These are phyloP conservation scores for Brachyhypopomus gauderio DNA, from an alignment of 2,113 vertebrate species.

Conservation along the genomic window DNA sequence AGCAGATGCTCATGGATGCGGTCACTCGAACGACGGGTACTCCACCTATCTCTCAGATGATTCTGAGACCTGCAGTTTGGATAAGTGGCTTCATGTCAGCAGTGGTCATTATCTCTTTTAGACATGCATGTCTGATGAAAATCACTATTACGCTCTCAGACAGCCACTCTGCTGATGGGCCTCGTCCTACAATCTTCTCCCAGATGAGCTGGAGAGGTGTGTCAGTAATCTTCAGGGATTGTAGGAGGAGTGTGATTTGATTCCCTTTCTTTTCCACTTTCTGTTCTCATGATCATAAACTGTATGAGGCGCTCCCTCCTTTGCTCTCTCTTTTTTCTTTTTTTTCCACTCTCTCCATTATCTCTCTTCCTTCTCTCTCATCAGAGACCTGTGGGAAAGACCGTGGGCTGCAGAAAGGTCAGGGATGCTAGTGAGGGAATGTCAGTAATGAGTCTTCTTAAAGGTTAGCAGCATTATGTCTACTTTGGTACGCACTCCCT, in stretches of 20 bases:
- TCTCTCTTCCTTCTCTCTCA: constrained; percentile 36
- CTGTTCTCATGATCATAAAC: neutral
- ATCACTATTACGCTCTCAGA: neutral
- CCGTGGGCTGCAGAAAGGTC: constrained; percentile 59
- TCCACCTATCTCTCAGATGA: too few species aligned
- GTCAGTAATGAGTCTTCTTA: constrained; percentile 57
- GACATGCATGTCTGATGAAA: constrained; percentile 14
- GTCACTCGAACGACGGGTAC: too few species aligned
- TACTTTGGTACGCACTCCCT: neutral
- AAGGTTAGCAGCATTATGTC: constrained; percentile 60
- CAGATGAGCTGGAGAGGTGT: neutral
- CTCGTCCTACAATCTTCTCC: constrained; percentile 19
- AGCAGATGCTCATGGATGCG: too few species aligned
- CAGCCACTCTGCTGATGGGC: constrained; percentile 37
- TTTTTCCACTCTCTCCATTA: constrained; percentile 9
- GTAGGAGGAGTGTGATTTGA: neutral
- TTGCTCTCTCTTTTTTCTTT: constrained; percentile 2
- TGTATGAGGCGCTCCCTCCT: neutral
- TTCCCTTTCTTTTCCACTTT: too few species aligned
- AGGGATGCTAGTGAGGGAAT: constrained; percentile 42
- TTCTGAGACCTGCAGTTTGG: too few species aligned
- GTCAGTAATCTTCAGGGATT: constrained; percentile 35
- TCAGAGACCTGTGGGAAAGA: constrained; percentile 25
- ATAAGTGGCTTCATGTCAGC: constrained; percentile 28
- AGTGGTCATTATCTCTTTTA: constrained; percentile 33